Base-by-base conservation (phyloP, 2,113 vertebrate genomes). In the Prunella fulvescens region DNA sequence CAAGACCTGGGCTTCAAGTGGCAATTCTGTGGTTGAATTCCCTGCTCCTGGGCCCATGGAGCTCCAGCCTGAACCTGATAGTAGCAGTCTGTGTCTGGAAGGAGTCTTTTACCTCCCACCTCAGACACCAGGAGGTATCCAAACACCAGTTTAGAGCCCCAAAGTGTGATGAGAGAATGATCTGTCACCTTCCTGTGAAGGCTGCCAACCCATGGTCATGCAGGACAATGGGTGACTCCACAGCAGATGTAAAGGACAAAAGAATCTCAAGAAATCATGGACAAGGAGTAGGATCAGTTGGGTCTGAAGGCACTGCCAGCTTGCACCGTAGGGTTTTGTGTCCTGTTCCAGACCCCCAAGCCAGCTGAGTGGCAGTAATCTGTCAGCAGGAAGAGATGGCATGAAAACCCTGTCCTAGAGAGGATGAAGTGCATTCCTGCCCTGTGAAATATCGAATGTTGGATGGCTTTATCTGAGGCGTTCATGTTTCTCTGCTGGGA, bases 401-500 rank as follows among this genome's bases (percentile, higher is more conserved):
- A 3, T 11, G 62, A 71, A 72, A 91, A 11, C 35, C 23, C 23
- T 17, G 0, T n/a, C 64, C 70, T 22, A 1, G 61, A 40, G 37
- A 64, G 37, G 53, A 37, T 18, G 31, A 71, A 60, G 61, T 6
- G 25, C 24, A 3, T 57, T 71, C 40, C 18, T 24, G 28, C 53
- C 56, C 60, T 14, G 48, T 4, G 35, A 60, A 90, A 56, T 47
- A 13, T 16, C 8, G 0, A 2, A 1, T 1, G 11, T 3, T 65
- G 35, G 20, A 1, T 47, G 22, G 19, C 35, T 65, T 67, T n/a
- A 9, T 22, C 47, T 33, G 20, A 23, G 48, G 11, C 3, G 4
- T 31, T 18, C n/a, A 1, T 14, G 47, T 82, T 93, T 87, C 67
- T 71, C 47, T 74, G 37, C 45, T 45, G 70, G 73, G 64, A 39